A percentile compares a stretch with the other conserved stretches of the same genome.
Conservation (phyloP, 2,113 vertebrate genomes). For the Fulmarus glacialis region DNA sequence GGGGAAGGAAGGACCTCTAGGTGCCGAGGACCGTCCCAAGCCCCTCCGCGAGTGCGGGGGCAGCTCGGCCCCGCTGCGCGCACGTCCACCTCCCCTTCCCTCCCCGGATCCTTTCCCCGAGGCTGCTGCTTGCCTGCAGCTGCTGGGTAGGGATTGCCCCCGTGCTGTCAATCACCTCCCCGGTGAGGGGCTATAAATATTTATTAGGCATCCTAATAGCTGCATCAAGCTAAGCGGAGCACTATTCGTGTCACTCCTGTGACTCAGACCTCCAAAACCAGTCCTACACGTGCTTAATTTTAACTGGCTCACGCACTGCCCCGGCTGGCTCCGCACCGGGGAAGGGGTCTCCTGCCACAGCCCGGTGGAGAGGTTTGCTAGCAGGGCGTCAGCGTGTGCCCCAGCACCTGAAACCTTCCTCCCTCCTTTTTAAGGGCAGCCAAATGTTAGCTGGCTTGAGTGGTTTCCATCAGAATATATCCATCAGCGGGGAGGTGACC, state of each 20-base stretch:
- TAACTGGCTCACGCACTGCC: background rate
- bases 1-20: background rate
- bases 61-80: no score
- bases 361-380: background rate
- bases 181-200: constrained; percentile 47
- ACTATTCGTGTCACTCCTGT: background rate
- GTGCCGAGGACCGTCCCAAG: background rate
- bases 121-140: background rate
- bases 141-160: constrained; percentile 12
- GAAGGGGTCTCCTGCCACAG: background rate
- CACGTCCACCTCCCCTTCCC: background rate
- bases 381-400: background rate
- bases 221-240: background rate
- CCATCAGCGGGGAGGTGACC: accelerated
- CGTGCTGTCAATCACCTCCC: constrained; percentile 46
- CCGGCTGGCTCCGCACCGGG: background rate
- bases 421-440: no score
- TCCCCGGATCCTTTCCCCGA: background rate
- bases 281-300: background rate
- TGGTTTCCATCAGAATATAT: background rate
- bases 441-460: background rate
- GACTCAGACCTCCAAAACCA: background rate
- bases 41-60: background rate
- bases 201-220: constrained; percentile 33
- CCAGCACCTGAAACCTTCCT: background rate